Evolutionary conservation across 2,113 vertebrate genomes (phyloP).

Genomic region (Otolemur garnettii): DNA sequence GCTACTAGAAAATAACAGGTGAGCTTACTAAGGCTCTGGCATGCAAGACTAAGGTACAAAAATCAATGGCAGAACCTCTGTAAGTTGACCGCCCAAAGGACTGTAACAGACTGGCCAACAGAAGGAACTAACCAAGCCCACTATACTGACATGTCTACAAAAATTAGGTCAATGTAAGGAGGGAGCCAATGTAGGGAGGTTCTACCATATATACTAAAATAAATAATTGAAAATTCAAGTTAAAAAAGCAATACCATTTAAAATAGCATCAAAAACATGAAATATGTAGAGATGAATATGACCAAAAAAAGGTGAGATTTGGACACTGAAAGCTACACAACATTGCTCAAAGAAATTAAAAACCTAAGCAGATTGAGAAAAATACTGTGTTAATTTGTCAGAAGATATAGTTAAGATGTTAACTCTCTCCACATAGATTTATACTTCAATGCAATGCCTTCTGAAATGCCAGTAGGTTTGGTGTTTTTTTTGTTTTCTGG

Average conservation of each 20-base stretch:
- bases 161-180: too few relatives aligned
- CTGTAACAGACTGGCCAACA: too few relatives aligned
- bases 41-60: background rate
- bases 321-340: background rate
- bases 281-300: background rate
- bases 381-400: background rate
- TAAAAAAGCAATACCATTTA: conserved; percentile 7
- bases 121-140: too few relatives aligned
- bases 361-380: background rate
- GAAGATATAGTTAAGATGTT: conserved; percentile 7
- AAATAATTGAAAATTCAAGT: conserved; percentile 39
- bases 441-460: background rate
- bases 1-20: conserved; percentile 24
- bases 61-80: background rate
- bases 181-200: too few relatives aligned
- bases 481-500: background rate
- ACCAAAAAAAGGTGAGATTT: background rate
- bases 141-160: too few relatives aligned
- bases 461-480: background rate
- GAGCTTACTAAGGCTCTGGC: conserved; percentile 20
- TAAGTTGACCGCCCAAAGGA: too few relatives aligned
- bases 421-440: conserved; percentile 1
- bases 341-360: background rate
- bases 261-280: conserved; percentile 35
- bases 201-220: background rate